Conservation (phyloP, 2,113 vertebrate species). For the Aegithalos caudatus region DNA sequence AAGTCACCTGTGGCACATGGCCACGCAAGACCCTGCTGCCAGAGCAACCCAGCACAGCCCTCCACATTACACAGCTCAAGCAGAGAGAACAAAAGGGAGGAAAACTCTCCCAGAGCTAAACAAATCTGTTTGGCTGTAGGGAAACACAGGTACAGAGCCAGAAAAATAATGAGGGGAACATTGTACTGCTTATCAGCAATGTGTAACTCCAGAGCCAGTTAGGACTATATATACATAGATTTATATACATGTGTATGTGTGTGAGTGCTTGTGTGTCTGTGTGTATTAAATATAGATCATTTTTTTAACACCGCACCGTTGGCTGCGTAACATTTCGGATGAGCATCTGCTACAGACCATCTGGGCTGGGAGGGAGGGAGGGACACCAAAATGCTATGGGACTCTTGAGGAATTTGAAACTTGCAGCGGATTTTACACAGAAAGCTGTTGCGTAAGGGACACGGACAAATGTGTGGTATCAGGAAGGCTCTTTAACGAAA, state of each 20-base stretch:
- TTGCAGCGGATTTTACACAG: not conserved
- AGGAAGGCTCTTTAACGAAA: not conserved
- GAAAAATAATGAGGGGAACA: not conserved
- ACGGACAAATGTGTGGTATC: not conserved
- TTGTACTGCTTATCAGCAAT: not conserved
- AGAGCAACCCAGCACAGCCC: not conserved
- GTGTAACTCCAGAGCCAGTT: not conserved
- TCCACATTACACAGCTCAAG: rapidly evolving
- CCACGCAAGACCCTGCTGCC: rapidly evolving
- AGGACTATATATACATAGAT: not conserved
- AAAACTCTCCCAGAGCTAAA: not conserved
- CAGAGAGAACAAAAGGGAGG: not conserved
- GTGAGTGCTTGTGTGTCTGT: not conserved
- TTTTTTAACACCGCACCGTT: not conserved
- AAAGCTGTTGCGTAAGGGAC: not conserved
- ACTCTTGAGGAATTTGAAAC: conserved; percentile 34
- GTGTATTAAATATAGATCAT: conserved; percentile 30
- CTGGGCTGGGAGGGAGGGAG: conserved; percentile 6
- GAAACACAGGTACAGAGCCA: not conserved
- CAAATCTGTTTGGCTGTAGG: not conserved
- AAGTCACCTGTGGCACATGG: rapidly evolving
- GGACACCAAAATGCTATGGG: not conserved
- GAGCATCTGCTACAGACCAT: conserved; percentile 56
- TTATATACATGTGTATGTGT: not conserved
- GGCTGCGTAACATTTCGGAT: not conserved